Percentiles rank a stretch among this genome's conserved stretches.
phyloP scores from a whole-genome alignment of 1,140 invertebrate species.

The fruit fly (Drosophila melanogaster) region Release_6_plus_ISO1_MT NC_004354.4:8478001-8478500 shows the following conservation, averaged over 20 bases:
- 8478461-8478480: neutral
- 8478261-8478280: neutral
- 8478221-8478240: conserved; percentile 18
- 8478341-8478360: neutral
- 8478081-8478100: conserved; percentile 68
- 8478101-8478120: conserved; percentile 70
- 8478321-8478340: neutral
- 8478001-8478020: conserved; percentile 36
- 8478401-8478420: neutral
- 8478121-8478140: conserved; percentile 62
- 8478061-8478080: conserved; percentile 44
- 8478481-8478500: neutral
- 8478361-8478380: neutral
- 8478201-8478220: conserved; percentile 1
- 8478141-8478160: conserved; percentile 65
- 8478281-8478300: conserved; percentile 1
- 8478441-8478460: neutral
- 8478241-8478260: conserved; percentile 4
- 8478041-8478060: conserved; percentile 11
- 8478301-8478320: conserved; percentile 1
- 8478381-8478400: conserved; percentile 3
- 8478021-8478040: conserved; percentile 1
- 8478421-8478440: conserved; percentile 1
- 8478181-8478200: neutral
- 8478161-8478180: conserved; percentile 5